Conservation (phyloP, 2,113 vertebrate genomes). For the Rafetus swinhoei region DNA sequence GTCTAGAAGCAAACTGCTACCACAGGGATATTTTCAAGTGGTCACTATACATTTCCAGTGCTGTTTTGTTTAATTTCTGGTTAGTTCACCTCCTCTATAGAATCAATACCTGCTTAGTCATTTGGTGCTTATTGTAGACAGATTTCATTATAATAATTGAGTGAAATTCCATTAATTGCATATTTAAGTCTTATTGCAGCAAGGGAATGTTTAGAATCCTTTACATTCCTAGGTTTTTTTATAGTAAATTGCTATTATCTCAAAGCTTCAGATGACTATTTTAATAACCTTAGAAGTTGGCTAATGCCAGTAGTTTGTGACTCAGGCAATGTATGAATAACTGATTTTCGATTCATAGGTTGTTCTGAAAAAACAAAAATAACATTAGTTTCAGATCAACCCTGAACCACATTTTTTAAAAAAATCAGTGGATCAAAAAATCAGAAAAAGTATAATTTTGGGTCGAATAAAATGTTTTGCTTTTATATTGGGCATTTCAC, state of each 20-base stretch:
- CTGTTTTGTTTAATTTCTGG: background rate
- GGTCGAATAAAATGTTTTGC: background rate
- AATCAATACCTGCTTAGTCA: background rate
- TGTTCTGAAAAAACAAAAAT: background rate
- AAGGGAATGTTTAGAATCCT: background rate
- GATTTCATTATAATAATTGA: background rate
- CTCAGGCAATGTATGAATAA: background rate
- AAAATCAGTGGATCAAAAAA: background rate
- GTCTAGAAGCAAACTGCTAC: background rate
- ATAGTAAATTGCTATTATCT: background rate
- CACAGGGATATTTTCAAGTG: background rate
- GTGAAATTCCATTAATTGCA: background rate
- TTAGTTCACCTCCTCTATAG: background rate
- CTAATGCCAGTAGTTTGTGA: background rate
- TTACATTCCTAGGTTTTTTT: background rate
- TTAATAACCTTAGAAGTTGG: background rate
- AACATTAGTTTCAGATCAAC: background rate
- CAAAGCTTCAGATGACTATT: background rate
- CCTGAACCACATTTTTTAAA: background rate
- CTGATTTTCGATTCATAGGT: background rate
- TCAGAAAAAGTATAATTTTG: background rate
- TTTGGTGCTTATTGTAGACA: background rate
- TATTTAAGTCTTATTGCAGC: background rate
- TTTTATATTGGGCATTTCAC: background rate
- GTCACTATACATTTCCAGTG: background rate